Conservation (phyloP, 2,888 invertebrate genomes). For the Yponomeuta malinellus region DNA sequence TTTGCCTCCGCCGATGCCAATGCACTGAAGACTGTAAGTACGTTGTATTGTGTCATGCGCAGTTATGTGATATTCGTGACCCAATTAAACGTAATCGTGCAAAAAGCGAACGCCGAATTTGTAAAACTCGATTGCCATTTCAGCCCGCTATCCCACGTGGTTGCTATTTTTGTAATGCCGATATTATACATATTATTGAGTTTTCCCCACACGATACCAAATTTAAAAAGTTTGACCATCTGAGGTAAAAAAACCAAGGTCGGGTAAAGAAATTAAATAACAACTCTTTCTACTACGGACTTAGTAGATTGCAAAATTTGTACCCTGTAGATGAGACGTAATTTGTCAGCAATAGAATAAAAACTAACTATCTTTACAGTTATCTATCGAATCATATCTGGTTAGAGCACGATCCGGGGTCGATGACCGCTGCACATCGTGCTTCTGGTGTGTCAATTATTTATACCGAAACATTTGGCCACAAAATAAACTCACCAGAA, state of each 20-base stretch:
- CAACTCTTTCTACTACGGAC: no score
- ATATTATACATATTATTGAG: neutral
- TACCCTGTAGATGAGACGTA: neutral
- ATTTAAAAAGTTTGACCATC: no score
- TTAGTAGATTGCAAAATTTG: neutral
- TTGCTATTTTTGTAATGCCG: neutral
- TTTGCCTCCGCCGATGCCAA: constrained; percentile 32
- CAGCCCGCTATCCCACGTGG: neutral
- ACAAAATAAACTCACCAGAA: no score
- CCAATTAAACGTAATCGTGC: constrained; percentile 48
- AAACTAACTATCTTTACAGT: constrained; percentile 54
- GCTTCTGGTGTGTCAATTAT: constrained; percentile 39
- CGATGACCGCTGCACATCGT: constrained; percentile 45
- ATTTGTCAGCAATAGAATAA: constrained; percentile 43
- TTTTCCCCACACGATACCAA: no score
- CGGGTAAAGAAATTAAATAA: no score
- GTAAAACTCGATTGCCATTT: neutral
- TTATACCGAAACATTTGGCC: constrained; percentile 16
- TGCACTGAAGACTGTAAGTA: constrained; percentile 44
- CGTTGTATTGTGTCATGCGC: constrained; percentile 57
- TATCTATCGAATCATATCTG: constrained; percentile 69
- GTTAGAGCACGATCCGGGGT: constrained; percentile 54
- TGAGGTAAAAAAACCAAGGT: no score
- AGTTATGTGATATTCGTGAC: constrained; percentile 62
- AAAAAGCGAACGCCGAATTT: constrained; percentile 32